Base-by-base conservation (phyloP, 64 coral and sea anemone genomes). In the Montipora cactus region DNA sequence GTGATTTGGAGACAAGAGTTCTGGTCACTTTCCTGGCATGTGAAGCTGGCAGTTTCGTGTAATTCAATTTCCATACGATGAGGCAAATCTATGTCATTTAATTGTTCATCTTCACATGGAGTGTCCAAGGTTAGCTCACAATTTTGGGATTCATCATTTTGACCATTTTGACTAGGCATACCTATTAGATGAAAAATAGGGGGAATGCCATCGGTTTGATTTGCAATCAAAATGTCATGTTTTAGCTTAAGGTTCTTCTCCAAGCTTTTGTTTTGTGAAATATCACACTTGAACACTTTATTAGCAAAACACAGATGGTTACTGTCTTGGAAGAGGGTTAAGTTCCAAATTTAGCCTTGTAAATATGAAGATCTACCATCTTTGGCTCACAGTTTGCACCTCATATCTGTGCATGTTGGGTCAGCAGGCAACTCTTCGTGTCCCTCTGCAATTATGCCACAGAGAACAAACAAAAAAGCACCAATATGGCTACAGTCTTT, bases 331-430 rank as follows among this genome's bases (percentile, higher is more conserved):
- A 12, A 49, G 77, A 87, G 11, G 76, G 59, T 47, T 89, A 66
- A 5, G 64, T 94, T 21, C 84, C 92, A 81, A 94, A 94, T 80
- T 88, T 89, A 14, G 84, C 77, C 46, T 94, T 89, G 71, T 83
- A 94, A 50, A 91, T 81, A 58, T 94, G 46, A 7, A 94, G 71
- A 23, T 94, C 86, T 20, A 89, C 92, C 28, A 94, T 49, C 74
- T 82, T 89, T 62, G 85, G 92, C 21, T 94, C 92, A 83, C 86
- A 83, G 21, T 94, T 89, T 75, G 78, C 49, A 57, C 79, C 90
- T 71, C 44, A 93, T 47, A 79, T 93, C 91, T 59, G 81, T 87
- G 49, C 90, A 91, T 21, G 79, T 91, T 19, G 64, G 78, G 49
- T 91, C 90, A 18, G 50, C 47, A 53, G 90, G 90, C 4, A 91